phyloP scores from a whole-genome alignment of 2,113 vertebrate species.

The Poeciliopsis turrubarensis region DNA sequence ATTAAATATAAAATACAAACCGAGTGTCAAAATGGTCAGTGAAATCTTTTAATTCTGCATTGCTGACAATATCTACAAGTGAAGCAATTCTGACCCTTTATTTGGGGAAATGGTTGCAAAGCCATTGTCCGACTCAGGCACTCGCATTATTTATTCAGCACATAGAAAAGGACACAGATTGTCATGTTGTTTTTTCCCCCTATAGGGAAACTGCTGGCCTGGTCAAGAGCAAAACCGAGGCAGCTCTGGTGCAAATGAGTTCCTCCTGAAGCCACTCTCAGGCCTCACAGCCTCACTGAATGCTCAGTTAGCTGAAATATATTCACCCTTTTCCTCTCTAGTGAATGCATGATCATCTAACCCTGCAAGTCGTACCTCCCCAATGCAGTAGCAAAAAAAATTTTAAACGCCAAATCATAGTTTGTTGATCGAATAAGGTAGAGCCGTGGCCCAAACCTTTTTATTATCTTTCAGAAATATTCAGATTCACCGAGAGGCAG shows the following conservation, averaged over 20 bases:
- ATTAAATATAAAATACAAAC: too few species aligned
- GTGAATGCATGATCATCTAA: constrained; percentile 14
- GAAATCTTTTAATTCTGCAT: too few species aligned
- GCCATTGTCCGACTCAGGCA: not conserved
- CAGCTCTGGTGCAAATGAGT: not conserved
- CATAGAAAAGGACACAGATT: not conserved
- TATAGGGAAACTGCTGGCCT: not conserved
- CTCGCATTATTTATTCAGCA: not conserved
- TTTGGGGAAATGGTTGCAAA: not conserved
- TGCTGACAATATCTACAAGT: too few species aligned
- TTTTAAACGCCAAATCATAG: not conserved
- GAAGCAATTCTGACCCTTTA: not conserved
- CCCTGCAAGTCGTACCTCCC: constrained; percentile 17
- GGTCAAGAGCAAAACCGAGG: not conserved
- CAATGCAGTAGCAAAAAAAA: not conserved
- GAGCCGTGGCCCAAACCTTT: not conserved
- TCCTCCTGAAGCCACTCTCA: not conserved
- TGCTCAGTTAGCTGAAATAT: constrained; percentile 13
- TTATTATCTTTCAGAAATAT: constrained; percentile 9
- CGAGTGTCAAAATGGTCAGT: too few species aligned
- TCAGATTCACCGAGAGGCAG: constrained; percentile 25
- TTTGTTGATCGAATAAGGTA: not conserved
- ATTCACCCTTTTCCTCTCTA: constrained; percentile 21
- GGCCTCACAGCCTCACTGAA: not conserved
- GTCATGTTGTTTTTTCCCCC: not conserved